Evolutionary conservation across 30 jellyfish, hydroid and myxozoan genomes (phyloP), one percentile per base, ranked within the genome.

Genomic region (Pelagia noctiluca): DNA sequence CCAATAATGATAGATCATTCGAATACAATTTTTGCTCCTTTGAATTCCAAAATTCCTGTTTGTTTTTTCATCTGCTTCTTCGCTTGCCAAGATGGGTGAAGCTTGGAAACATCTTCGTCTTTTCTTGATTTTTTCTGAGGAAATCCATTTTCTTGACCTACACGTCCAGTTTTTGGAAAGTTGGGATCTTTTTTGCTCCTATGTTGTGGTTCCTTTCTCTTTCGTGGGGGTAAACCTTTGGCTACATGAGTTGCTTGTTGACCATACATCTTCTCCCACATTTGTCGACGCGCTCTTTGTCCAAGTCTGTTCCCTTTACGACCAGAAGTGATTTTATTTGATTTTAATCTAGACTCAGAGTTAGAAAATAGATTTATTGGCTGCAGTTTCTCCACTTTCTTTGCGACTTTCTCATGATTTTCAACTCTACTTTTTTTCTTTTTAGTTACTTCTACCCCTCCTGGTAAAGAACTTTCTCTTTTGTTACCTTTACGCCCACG

Each of bases 1-100:
- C n/a, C n/a, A n/a, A n/a, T n/a, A n/a, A n/a, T n/a, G n/a, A n/a
- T n/a, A n/a, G n/a, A n/a, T n/a, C n/a, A n/a, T n/a, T 86, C 96
- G 78, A 87, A 87, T 21, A 80, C 78, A 0, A 87, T 77, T 28
- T 87, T 87, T 46, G 36, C 68, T 1, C 96, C 96, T 29, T 50
- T 29, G 37, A 87, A 87, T 67, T 76, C 67, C 1, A 63, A 79
- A 19, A 87, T 76, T 22, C 31, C 47, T 12, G 25, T 52, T 35
- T 66, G 78, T 33, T 46, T 29, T 38, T 66, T 67, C 30, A 64
- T 87, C 31, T 12, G 32, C 33, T 53, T 87, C 63, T 71, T 83
- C 3, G 96, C 96, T 34, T 87, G 81, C 96, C 96, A 87, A 3
- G 96, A 87, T 2, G 96, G 96, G 34, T 87, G 96, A 30, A 74